Conservation (phyloP, 2,113 vertebrate species). For the western clawed frog (Xenopus tropicalis) region DNA sequence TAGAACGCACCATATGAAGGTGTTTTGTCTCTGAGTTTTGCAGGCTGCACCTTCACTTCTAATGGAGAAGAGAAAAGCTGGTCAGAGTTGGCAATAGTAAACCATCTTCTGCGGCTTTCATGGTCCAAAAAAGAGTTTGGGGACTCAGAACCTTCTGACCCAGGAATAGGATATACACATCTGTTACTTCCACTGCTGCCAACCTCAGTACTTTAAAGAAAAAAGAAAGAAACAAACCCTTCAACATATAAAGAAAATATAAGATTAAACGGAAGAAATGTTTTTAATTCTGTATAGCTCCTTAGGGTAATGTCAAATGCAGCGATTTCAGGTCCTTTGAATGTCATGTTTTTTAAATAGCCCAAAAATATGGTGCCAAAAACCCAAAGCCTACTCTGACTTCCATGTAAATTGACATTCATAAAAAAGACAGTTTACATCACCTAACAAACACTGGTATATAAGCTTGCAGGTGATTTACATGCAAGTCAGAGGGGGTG, state of each 20-base stretch:
- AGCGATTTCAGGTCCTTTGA: too few relatives aligned
- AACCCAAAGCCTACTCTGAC: too few relatives aligned
- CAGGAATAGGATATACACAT: conserved; percentile 46
- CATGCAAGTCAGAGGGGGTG: too few relatives aligned
- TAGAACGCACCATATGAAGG: conserved; percentile 67
- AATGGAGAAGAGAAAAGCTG: conserved; percentile 62
- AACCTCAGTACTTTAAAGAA: conserved; percentile 67
- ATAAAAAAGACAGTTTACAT: too few relatives aligned
- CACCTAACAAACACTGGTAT: too few relatives aligned
- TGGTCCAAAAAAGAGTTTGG: conserved; percentile 86
- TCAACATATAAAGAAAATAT: not conserved
- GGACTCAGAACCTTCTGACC: conserved; percentile 78
- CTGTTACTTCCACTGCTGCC: conserved; percentile 61
- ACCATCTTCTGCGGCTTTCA: conserved; percentile 67
- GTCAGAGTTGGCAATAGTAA: conserved; percentile 71
- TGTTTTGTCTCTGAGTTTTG: conserved; percentile 77
- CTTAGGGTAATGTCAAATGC: too few relatives aligned
- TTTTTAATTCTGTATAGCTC: too few relatives aligned
- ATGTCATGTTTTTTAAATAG: too few relatives aligned
- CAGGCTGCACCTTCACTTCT: conserved; percentile 64
- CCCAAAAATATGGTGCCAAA: too few relatives aligned
- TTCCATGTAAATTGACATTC: too few relatives aligned
- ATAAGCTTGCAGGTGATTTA: too few relatives aligned
- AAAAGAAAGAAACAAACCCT: conserved; percentile 34
- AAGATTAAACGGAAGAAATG: too few relatives aligned